Percentiles rank a stretch among this genome's conserved stretches.
Evolutionary conservation across 2,113 vertebrate genomes (phyloP).

Genomic region (Clarias gariepinus): DNA sequence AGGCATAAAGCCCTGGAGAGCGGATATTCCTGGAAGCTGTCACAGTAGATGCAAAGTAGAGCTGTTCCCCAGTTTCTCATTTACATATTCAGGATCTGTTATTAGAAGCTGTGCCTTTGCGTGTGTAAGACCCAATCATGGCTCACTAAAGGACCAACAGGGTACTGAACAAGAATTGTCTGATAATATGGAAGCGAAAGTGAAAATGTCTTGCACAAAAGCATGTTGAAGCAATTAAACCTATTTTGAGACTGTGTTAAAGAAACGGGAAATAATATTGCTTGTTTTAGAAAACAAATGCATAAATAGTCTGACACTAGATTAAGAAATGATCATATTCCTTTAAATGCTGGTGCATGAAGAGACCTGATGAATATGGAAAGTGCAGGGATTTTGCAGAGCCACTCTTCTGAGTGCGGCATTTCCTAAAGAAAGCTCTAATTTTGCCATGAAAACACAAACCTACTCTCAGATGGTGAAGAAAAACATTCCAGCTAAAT

Average conservation of each 20-base stretch:
- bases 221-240: neutral
- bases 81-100: neutral
- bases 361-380: neutral
- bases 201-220: neutral
- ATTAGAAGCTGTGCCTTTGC: neutral
- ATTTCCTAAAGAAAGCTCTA: conserved; percentile 27
- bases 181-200: neutral
- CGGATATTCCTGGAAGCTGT: conserved; percentile 30
- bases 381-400: neutral
- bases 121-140: neutral
- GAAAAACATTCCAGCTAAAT: neutral
- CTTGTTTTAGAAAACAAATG: neutral
- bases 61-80: neutral
- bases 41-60: neutral
- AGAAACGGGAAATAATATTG: neutral
- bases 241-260: neutral
- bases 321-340: neutral
- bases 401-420: conserved; percentile 3
- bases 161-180: neutral
- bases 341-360: neutral
- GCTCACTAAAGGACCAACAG: neutral
- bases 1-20: neutral
- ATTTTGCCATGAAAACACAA: conserved; percentile 11
- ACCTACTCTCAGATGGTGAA: neutral
- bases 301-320: no score